Evolutionary conservation across 2,888 invertebrate species (phyloP).

Genomic region (Drosophila heteroneura): DNA sequence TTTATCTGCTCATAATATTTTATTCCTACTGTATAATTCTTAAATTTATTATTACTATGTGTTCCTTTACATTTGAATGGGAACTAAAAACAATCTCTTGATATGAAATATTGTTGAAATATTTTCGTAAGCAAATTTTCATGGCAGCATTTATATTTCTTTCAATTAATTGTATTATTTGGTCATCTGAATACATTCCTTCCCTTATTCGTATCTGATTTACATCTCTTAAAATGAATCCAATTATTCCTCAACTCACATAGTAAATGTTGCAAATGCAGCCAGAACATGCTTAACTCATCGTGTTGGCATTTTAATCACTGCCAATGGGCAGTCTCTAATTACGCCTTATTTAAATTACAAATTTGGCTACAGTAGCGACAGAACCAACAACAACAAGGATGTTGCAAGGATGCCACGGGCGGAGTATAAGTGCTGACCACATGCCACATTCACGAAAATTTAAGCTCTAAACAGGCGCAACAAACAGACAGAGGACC

Average conservation of each 20-base stretch:
- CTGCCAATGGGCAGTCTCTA: constrained; percentile 68
- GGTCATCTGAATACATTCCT: too few relatives aligned
- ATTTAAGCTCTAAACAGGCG: constrained; percentile 75
- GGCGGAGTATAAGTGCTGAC: constrained; percentile 30
- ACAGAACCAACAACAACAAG: constrained; percentile 10
- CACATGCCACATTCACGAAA: constrained; percentile 48
- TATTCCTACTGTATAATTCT: neutral
- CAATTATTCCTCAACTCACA: neutral
- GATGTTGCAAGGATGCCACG: constrained; percentile 10
- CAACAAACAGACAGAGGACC: constrained; percentile 65
- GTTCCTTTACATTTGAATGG: neutral
- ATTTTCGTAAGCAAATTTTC: neutral
- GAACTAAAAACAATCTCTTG: neutral
- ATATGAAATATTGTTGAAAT: too few relatives aligned
- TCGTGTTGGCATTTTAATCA: constrained; percentile 70
- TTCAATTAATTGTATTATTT: neutral
- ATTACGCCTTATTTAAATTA: constrained; percentile 79
- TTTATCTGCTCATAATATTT: neutral
- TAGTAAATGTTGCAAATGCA: constrained; percentile 26
- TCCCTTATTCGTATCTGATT: neutral
- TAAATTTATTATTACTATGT: too few relatives aligned
- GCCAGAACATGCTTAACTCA: constrained; percentile 46
- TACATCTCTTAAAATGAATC: constrained; percentile 1
- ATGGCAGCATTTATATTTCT: neutral
- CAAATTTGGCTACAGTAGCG: constrained; percentile 56